phyloP scores from a whole-genome alignment of 1,140 invertebrate genomes.

The Brachionus asplanchnoidis region DNA sequence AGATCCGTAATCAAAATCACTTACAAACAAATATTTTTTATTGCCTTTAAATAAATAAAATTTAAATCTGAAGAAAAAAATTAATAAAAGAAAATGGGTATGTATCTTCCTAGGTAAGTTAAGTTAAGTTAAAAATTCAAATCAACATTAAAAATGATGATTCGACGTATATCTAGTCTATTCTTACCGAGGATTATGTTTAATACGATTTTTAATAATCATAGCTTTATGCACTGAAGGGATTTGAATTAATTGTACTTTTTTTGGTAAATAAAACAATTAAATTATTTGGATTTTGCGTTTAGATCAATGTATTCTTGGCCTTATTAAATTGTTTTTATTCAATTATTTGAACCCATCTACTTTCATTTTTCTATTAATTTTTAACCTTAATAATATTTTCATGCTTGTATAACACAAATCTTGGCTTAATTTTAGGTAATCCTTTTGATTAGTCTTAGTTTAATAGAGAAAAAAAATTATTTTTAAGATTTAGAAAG shows the following conservation, averaged over 20 bases:
- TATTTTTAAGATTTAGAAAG: not conserved
- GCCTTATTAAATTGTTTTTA: not conserved
- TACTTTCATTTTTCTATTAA: not conserved
- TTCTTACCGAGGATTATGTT: not conserved
- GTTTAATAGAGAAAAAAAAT: not conserved
- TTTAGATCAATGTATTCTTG: not conserved
- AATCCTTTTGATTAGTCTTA: not conserved
- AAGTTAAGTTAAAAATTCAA: not conserved
- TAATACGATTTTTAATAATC: not conserved
- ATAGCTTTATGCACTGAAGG: not conserved
- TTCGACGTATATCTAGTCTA: not conserved
- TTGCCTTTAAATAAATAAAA: too few relatives aligned
- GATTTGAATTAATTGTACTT: not conserved
- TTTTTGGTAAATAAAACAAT: not conserved
- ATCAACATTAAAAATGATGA: not conserved
- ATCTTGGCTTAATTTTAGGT: not conserved
- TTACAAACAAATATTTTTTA: too few relatives aligned
- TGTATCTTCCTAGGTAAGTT: not conserved
- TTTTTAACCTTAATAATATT: not conserved
- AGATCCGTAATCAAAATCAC: too few relatives aligned
- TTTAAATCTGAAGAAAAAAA: not conserved
- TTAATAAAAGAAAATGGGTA: not conserved
- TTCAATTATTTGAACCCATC: not conserved
- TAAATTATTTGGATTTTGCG: not conserved
- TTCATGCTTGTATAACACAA: not conserved